Evolutionary conservation across 2,113 vertebrate genomes (phyloP), one percentile per base, ranked within the genome.

Genomic region (Lampris megalopsis): DNA sequence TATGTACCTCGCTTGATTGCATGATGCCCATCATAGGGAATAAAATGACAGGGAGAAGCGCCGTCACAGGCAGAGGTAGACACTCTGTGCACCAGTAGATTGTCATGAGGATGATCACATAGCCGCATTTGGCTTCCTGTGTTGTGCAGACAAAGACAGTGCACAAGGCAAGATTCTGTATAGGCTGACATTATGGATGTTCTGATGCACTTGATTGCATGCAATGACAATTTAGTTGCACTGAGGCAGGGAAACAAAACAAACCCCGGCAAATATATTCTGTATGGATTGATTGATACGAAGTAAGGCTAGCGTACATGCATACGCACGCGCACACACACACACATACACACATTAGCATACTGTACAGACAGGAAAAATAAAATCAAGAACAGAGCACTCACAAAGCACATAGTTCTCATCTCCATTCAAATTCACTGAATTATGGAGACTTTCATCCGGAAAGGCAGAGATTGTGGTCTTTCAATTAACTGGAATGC

Each of bases 11-110:
- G 1, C 80, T 68, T 8, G 96, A 94, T 1, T 95, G 84, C 96
- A 98, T 94, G 88, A 98, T 93, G 37, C 91, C 94, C 94, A 97
- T 95, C 47, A 98, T 80, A 0, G 97, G 96, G 84, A 95, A 98
- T 1, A 98, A 79, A 66, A 97, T 1, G 36, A 96, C 75, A 0
- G 97, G 97, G 1, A 98, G 77, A n/a, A 97, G 61, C 9, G 95
- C 95, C 0, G 97, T 98, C 87, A 97, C 63, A 0, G 95, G 94
- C 89, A 98, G 81, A 0, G 96, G 97, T 43, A 98, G 83, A 1
- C 95, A 95, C 88, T 98, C 97, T 0, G 94, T 95, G 75, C 97
- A 97, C 96, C 97, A 98, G 60, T 89, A 94, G 56, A 96, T 68
- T 0, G 97, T 96, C 96, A 97, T 98, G 63, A 98, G 3, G 60